Conservation (phyloP, 2,113 vertebrate species). For the Chauna torquata region DNA sequence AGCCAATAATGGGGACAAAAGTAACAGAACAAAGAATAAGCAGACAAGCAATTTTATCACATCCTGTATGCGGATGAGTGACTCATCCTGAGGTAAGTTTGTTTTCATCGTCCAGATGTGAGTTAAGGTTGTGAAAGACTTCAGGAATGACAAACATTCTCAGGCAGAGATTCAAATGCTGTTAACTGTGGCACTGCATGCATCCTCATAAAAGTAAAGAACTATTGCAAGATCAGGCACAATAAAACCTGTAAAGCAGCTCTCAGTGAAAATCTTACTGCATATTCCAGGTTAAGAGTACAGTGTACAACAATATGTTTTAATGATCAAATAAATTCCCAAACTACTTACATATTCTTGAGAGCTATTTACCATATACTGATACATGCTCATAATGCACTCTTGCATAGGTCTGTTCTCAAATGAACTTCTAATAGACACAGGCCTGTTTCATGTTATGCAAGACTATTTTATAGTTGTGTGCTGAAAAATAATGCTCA, state of each 20-base stretch:
- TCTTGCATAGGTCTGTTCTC: neutral
- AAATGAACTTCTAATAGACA: neutral
- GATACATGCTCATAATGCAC: neutral
- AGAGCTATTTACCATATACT: neutral
- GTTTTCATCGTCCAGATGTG: neutral
- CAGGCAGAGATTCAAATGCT: neutral
- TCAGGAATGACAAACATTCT: neutral
- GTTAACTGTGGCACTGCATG: neutral
- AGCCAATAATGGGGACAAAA: neutral
- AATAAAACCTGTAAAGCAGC: neutral
- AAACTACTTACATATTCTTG: neutral
- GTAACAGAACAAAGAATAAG: neutral
- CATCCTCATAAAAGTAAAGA: neutral
- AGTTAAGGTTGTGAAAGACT: neutral
- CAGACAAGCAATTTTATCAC: neutral
- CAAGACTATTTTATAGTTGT: neutral
- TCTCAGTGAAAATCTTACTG: neutral
- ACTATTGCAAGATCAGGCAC: neutral
- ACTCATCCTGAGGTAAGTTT: constrained; percentile 7
- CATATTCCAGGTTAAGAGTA: neutral
- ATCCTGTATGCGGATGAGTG: neutral
- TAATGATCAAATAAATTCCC: neutral
- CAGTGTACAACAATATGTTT: neutral
- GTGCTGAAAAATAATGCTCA: neutral
- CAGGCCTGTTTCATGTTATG: neutral